Evolutionary conservation across 2,797 vertebrate genomes (phyloP).

Genomic region (Esox masquinongy): DNA sequence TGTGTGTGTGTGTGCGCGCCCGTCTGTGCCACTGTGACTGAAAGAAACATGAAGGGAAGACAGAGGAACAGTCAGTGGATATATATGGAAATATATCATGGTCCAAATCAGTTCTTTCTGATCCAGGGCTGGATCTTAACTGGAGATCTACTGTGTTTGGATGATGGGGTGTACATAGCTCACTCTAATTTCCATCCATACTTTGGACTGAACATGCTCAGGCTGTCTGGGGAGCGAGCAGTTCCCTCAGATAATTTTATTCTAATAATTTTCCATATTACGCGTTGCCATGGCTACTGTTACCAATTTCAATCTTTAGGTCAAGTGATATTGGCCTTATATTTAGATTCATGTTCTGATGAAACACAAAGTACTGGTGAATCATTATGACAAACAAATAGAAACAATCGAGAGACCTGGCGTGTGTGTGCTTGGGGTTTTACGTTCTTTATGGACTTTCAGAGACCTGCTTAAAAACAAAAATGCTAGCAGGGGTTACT

Average conservation of each 20-base stretch:
- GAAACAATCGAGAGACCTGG: background rate
- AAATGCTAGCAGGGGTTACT: background rate
- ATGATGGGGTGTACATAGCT: background rate
- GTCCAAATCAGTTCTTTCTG: background rate
- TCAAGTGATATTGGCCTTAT: background rate
- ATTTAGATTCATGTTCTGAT: background rate
- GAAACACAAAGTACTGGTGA: background rate
- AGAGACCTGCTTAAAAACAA: background rate
- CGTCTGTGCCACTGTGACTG: background rate
- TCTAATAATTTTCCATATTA: too few relatives aligned
- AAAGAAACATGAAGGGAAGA: background rate
- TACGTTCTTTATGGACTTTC: background rate
- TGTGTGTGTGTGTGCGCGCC: too few relatives aligned
- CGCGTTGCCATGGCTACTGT: slow-evolving; percentile 7
- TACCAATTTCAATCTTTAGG: background rate
- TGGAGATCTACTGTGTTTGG: background rate
- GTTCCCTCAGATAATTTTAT: background rate
- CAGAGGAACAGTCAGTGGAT: background rate
- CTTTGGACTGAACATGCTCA: background rate
- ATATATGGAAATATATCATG: background rate
- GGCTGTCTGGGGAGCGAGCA: background rate
- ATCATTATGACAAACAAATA: background rate
- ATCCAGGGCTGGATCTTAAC: background rate
- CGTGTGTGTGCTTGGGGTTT: too few relatives aligned
- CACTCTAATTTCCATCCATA: background rate